These are phyloP conservation scores for Synaphobranchus kaupii DNA, from an alignment of 2,797 vertebrate species.

Conservation along the genomic window DNA sequence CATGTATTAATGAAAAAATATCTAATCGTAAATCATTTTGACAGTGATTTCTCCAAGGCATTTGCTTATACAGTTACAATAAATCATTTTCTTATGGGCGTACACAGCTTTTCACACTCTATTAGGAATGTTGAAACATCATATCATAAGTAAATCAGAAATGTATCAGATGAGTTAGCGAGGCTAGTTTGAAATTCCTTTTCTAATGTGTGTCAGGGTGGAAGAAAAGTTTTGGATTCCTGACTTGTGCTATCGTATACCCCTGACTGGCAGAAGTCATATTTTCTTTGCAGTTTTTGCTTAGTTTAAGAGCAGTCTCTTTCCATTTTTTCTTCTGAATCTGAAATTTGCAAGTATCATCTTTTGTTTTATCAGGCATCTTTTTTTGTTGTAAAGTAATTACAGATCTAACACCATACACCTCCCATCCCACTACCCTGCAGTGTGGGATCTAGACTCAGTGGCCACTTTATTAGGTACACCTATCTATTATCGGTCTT, in stretches of 20 bases:
- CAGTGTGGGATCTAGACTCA: neutral
- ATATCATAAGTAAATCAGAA: neutral
- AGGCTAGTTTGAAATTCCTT: neutral
- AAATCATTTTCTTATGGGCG: neutral
- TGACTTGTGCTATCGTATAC: neutral
- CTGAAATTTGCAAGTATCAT: neutral
- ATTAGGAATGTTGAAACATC: neutral
- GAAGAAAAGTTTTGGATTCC: too few relatives aligned
- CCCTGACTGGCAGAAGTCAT: neutral
- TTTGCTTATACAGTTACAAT: conserved; percentile 10
- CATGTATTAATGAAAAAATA: neutral
- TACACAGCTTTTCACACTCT: neutral
- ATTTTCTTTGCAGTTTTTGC: neutral
- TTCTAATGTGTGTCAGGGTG: too few relatives aligned
- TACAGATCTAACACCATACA: neutral
- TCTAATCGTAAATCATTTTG: conserved; percentile 12
- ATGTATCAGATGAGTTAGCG: neutral
- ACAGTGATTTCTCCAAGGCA: conserved; percentile 18
- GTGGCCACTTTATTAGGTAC: neutral
- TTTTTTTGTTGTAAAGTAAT: neutral
- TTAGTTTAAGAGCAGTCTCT: neutral
- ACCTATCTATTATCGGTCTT: too few relatives aligned
- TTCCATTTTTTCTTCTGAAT: neutral
- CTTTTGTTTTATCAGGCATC: neutral
- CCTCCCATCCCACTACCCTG: too few relatives aligned